phyloP scores from a whole-genome alignment of 2,888 invertebrate species.

The Cephus pygmeus region DNA sequence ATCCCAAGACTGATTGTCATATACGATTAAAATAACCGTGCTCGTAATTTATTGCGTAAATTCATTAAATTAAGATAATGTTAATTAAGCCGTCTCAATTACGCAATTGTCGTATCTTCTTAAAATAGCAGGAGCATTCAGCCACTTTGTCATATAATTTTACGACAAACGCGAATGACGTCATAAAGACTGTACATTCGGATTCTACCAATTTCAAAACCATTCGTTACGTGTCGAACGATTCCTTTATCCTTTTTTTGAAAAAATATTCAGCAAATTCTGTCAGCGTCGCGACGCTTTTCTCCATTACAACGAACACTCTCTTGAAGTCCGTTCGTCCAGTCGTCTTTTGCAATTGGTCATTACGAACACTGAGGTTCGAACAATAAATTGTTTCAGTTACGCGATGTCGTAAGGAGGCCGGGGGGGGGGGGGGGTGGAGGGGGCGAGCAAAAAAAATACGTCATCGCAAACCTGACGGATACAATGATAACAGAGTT shows the following conservation, averaged over 20 bases:
- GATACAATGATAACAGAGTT: not conserved
- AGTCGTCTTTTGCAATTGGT: not conserved
- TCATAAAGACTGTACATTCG: not conserved
- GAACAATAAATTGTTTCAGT: not conserved
- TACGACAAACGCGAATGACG: not conserved
- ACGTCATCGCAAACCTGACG: not conserved
- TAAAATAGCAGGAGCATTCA: not conserved
- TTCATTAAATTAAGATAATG: not conserved
- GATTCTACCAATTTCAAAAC: not conserved
- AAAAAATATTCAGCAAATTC: not conserved
- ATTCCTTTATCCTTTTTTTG: not conserved
- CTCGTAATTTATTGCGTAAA: not conserved
- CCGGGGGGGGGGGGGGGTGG: accelerated
- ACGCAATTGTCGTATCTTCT: not conserved
- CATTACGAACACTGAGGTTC: not conserved
- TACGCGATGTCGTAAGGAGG: not conserved
- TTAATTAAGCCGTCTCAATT: not conserved
- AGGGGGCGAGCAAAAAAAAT: too few relatives aligned
- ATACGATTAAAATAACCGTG: not conserved
- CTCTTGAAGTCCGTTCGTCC: not conserved
- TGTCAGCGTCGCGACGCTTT: not conserved
- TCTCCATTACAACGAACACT: not conserved
- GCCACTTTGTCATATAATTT: not conserved
- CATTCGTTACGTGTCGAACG: not conserved
- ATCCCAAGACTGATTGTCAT: not conserved